These are phyloP conservation scores for Luperina nickerlii DNA, from an alignment of 2,888 invertebrate species.

Conservation along the genomic window DNA sequence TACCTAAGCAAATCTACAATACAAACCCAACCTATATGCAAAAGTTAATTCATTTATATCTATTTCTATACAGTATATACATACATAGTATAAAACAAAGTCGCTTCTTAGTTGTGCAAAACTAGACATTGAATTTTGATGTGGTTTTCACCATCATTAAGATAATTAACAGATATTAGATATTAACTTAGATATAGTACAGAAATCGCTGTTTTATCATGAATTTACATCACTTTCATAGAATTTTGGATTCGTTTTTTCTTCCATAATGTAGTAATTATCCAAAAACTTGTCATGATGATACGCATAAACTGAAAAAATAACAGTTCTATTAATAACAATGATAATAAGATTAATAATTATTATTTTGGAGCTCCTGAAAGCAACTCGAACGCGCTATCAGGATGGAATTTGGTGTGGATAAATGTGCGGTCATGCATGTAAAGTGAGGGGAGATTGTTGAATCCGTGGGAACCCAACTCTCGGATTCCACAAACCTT, in stretches of 20 bases:
- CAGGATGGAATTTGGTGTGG: too few species aligned
- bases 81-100: neutral
- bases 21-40: neutral
- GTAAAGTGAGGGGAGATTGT: too few species aligned
- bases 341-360: too few species aligned
- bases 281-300: constrained; percentile 49
- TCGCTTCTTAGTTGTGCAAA: neutral
- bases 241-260: neutral
- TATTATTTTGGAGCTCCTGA: too few species aligned
- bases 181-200: neutral
- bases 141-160: neutral
- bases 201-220: neutral
- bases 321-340: neutral
- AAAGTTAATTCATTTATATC: neutral
- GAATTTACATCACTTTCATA: too few species aligned
- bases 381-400: too few species aligned
- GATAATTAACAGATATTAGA: too few species aligned
- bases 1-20: neutral
- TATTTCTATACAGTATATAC: neutral
- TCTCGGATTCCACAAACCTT: too few species aligned
- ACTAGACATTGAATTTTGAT: neutral
- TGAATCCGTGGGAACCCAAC: too few species aligned
- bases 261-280: constrained; percentile 32
- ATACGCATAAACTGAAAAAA: constrained; percentile 46
- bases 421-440: too few species aligned